Percentiles rank a stretch among this genome's conserved stretches.
phyloP scores from a whole-genome alignment of 2,797 vertebrate species.

The Arrhamphus sclerolepis region DNA sequence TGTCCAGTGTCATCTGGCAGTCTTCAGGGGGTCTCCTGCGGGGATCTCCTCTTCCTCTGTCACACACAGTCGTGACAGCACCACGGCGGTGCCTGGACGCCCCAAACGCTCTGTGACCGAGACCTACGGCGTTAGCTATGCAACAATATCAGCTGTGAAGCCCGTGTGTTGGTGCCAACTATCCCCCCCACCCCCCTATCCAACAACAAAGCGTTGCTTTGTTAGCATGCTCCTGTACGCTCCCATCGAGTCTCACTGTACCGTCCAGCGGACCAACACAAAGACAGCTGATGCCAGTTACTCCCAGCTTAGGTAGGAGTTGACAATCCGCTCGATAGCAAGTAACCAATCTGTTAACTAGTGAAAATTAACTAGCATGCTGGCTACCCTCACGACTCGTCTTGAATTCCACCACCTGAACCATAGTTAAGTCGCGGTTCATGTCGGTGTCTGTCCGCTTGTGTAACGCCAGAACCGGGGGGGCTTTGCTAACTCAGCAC shows the following conservation, averaged over 20 bases:
- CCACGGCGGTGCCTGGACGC: conserved; percentile 43
- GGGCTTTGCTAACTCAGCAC: conserved; percentile 48
- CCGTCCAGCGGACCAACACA: conserved; percentile 58
- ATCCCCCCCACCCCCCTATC: conserved; percentile 65
- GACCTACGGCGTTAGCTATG: conserved; percentile 60
- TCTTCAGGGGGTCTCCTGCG: conserved; percentile 57
- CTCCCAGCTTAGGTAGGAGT: conserved; percentile 7
- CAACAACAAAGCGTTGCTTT: conserved; percentile 81
- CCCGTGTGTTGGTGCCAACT: conserved; percentile 65
- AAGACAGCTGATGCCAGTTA: conserved; percentile 59
- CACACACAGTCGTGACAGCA: conserved; percentile 48
- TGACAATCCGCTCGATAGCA: conserved; percentile 46
- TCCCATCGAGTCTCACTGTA: conserved; percentile 66
- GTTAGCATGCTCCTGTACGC: conserved; percentile 78
- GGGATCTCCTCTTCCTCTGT: conserved; percentile 29
- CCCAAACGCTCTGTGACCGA: conserved; percentile 33
- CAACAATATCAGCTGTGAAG: conserved; percentile 72
- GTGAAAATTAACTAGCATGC: conserved; percentile 43
- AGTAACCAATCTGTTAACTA: conserved; percentile 34
- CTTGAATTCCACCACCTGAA: conserved; percentile 65
- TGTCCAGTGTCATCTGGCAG: conserved; percentile 80
- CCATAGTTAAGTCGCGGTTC: conserved; percentile 56
- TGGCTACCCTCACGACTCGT: conserved; percentile 38
- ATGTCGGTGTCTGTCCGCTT: conserved; percentile 43
- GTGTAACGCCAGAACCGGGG: conserved; percentile 14